Base-by-base conservation (phyloP, 2,888 invertebrate genomes). In the Drosophila siamana region DNA sequence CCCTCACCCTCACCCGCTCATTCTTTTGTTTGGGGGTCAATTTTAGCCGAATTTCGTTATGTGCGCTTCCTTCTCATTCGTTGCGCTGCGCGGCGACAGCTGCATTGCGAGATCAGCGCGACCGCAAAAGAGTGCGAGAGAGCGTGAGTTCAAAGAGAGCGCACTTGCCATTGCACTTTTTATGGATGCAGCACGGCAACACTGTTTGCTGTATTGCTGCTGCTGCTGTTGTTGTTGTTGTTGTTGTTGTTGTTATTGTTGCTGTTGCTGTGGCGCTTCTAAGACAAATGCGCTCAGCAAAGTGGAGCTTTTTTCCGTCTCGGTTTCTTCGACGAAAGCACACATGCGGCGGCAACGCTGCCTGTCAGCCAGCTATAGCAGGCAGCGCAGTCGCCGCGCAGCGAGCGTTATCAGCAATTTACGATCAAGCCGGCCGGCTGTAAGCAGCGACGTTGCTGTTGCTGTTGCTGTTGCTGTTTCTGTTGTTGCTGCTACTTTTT, bases 371-470 rank as follows among this genome's bases (percentile, higher is more conserved):
- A n/a, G n/a, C n/a, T n/a, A n/a, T 19, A 19, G 41, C 38, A 30
- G 28, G 59, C 56, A 43, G 30, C 30, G 30, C 26, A 26, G 26
- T 26, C 26, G 26, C 26, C 7, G 26, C 26, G 26, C 26, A 26
- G 26, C 6, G 54, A 63, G 59, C 76, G 74, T 83, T 81, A 83
- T 86, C 86, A 80, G 80, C 80, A 69, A 64, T 78, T 75, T 69
- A 68, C 75, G 84, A 80, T 80, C 80, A 73, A 72, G 51, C 43
- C 38, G 43, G 47, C 52, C 38, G 46, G 30, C 47, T 78, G 81
- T 63, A 55, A 80, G 60, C 66, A 70, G 46, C 52, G 63, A 36
- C 56, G 44, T 7, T 7, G 26, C 7, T 26, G 5, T 6, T n/a
- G 33, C 19, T 19, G 19, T 19, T 19, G 7, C 38, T 5, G 4